Evolutionary conservation across 2,797 vertebrate species (phyloP), one percentile per base, ranked within the genome.

Genomic region (Phataginus tricuspis): DNA sequence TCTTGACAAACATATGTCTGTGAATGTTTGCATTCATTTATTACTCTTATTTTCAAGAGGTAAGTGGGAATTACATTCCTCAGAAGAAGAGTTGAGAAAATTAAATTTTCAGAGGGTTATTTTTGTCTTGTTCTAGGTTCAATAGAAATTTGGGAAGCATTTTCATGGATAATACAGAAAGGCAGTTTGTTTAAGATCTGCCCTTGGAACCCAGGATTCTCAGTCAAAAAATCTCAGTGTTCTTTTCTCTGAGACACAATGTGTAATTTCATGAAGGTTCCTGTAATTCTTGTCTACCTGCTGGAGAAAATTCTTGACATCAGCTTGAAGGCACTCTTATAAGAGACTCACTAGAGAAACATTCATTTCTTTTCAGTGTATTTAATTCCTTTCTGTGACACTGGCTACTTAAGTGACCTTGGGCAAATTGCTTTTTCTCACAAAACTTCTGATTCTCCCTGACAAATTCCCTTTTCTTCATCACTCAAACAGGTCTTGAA

Each of bases 371-470:
- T 97, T 96, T 95, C 72, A 88, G 51, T 64, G 11, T 96, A 13
- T 93, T 97, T 97, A 97, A 97, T 98, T 97, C 85, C 31, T 4
- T 82, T 25, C 68, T 93, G 77, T 95, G 86, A 97, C 90, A 96
- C 51, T 75, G 96, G 94, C 84, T 96, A 88, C 83, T 97, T 96
- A 96, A 90, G 53, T 95, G 96, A 97, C 96, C 97, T 97, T 97
- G 96, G 77, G 25, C 66, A 97, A 98, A 97, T 97, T 97, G 91
- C 95, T 97, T 97, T 97, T 88, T 94, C 72, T 96, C 79, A 91
- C 69, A 96, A 92, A 96, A 97, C 29, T 91, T 97, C 80, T 92
- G 94, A 97, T 96, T 92, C 75, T 95, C 39, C 37, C 71, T 96
- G 83, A 96, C 86, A 91, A 90, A 94, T 85, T 91, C 63, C 83